Evolutionary conservation across 2,113 vertebrate species (phyloP).

Genomic region (Hippocampus guttulatus): DNA sequence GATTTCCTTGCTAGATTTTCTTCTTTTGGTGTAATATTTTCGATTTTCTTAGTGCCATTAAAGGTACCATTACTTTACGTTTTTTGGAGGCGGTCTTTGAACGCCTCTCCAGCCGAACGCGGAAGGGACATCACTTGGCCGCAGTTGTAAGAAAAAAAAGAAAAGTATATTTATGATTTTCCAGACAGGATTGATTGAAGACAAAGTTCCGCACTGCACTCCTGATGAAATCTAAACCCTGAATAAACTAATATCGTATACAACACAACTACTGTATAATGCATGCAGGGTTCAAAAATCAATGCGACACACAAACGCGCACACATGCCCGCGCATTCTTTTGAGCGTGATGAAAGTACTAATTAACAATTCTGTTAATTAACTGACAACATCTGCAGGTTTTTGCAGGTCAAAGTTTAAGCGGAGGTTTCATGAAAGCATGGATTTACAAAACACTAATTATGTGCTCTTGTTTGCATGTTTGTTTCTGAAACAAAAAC

Average conservation of each 20-base stretch:
- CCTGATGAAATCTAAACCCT: neutral
- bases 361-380: neutral
- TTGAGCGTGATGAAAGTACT: neutral
- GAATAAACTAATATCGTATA: neutral
- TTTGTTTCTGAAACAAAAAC: neutral
- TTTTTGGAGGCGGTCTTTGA: too few species aligned
- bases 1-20: too few species aligned
- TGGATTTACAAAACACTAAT: neutral
- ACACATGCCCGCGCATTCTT: neutral
- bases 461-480: neutral
- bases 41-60: too few species aligned
- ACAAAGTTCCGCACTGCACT: neutral
- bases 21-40: too few species aligned
- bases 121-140: too few species aligned
- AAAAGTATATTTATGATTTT: neutral
- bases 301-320: neutral
- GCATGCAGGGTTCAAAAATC: neutral
- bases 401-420: neutral
- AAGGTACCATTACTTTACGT: too few species aligned
- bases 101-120: too few species aligned
- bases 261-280: neutral
- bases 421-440: neutral
- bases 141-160: too few species aligned
- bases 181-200: neutral
- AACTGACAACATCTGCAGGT: slow-evolving; percentile 1